Evolutionary conservation across 2,888 invertebrate species (phyloP).

Genomic region (Volucella zonaria): DNA sequence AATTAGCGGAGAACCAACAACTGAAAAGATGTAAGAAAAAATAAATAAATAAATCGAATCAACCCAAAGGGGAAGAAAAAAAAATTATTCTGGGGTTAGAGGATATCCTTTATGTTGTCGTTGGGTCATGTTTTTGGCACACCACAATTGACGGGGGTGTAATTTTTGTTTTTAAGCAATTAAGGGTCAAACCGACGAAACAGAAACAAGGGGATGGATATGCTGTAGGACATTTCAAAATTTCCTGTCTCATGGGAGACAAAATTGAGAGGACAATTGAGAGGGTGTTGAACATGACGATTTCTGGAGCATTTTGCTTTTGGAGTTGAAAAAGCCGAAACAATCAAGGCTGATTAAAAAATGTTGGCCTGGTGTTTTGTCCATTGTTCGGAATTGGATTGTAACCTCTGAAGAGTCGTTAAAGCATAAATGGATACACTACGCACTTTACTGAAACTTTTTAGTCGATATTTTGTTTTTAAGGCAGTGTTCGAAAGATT

Average conservation of each 20-base stretch:
- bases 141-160: slow-evolving; percentile 1
- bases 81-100: background rate
- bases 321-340: slow-evolving; percentile 23
- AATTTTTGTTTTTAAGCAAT: slow-evolving; percentile 34
- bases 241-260: slow-evolving; percentile 7
- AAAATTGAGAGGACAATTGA: slow-evolving; percentile 3
- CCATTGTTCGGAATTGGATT: slow-evolving; percentile 10
- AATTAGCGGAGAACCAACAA: slow-evolving; percentile 43
- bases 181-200: slow-evolving; percentile 25
- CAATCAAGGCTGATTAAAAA: slow-evolving; percentile 68
- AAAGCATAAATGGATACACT: background rate
- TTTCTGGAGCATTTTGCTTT: slow-evolving; percentile 34
- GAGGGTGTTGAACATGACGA: slow-evolving; percentile 46
- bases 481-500: slow-evolving; percentile 32
- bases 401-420: background rate
- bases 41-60: slow-evolving; percentile 6
- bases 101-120: slow-evolving; percentile 41
- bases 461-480: slow-evolving; percentile 49
- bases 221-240: slow-evolving; percentile 19
- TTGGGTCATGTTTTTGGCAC: slow-evolving; percentile 10
- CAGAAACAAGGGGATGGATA: background rate
- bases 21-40: background rate
- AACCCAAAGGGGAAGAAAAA: background rate
- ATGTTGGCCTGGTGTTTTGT: background rate
- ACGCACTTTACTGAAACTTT: slow-evolving; percentile 21